Conservation (phyloP, 2,797 vertebrate species). For the Aeoliscus strigatus region DNA sequence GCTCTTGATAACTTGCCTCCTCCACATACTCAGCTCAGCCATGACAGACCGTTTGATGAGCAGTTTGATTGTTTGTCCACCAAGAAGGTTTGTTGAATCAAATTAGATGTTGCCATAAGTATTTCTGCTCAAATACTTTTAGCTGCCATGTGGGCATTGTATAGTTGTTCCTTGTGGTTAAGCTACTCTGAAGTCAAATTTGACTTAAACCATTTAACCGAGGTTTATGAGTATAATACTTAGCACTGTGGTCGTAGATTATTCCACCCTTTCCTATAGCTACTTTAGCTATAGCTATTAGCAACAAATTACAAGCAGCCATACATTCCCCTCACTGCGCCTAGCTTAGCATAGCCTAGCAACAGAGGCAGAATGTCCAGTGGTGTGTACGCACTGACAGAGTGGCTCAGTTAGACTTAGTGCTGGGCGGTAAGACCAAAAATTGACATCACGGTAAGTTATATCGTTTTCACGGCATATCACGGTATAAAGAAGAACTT, state of each 20-base stretch:
- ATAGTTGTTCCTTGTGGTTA: not conserved
- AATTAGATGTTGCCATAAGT: conserved; percentile 14
- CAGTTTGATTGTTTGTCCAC: conserved; percentile 80
- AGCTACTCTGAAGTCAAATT: conserved; percentile 3
- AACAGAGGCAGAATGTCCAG: conserved; percentile 8
- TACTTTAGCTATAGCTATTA: conserved; percentile 16
- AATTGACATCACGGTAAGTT: too few relatives aligned
- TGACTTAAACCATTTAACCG: not conserved
- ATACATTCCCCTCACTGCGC: conserved; percentile 2
- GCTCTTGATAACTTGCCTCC: conserved; percentile 44
- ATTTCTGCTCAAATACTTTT: conserved; percentile 7
- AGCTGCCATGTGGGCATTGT: not conserved
- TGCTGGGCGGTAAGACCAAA: too few relatives aligned
- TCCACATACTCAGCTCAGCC: conserved; percentile 74
- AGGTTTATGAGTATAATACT: conserved; percentile 4
- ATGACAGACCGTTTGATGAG: conserved; percentile 76
- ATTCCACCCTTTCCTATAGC: conserved; percentile 3
- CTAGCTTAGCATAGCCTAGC: conserved; percentile 6
- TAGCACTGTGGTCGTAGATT: conserved; percentile 6
- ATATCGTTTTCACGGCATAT: too few relatives aligned
- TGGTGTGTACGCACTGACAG: conserved; percentile 4
- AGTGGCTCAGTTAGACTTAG: too few relatives aligned
- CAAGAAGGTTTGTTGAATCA: conserved; percentile 81
- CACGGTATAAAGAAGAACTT: too few relatives aligned
- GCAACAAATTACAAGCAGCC: conserved; percentile 10